Conservation (phyloP, 2,797 vertebrate genomes). For the Acrossocheilus fasciatus region DNA sequence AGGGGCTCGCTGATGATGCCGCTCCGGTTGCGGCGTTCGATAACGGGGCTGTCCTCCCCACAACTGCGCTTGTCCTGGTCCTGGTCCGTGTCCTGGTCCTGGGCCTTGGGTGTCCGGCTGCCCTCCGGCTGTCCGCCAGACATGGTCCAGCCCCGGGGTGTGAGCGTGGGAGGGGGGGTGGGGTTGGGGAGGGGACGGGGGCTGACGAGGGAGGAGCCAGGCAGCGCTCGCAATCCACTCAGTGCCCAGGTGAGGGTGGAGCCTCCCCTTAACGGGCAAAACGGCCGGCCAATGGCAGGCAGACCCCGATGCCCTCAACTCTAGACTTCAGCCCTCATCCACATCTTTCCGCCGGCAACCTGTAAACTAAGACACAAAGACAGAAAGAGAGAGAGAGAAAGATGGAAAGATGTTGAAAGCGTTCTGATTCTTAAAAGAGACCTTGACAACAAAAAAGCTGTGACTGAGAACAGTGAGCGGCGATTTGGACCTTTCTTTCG, state of each 20-base stretch:
- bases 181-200: constrained; percentile 62
- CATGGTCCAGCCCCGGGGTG: constrained; percentile 84
- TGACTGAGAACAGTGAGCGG: constrained; percentile 1
- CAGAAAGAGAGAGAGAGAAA: constrained; percentile 55
- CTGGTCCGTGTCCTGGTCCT: constrained; percentile 75
- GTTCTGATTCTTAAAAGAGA: constrained; percentile 38
- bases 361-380: constrained; percentile 76
- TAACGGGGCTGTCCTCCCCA: constrained; percentile 81
- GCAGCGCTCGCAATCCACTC: constrained; percentile 66
- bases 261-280: constrained; percentile 69
- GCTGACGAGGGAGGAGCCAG: constrained; percentile 57
- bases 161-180: constrained; percentile 69
- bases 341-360: constrained; percentile 74
- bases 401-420: constrained; percentile 38
- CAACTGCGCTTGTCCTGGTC: constrained; percentile 71
- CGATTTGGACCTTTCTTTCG: constrained; percentile 25
- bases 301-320: constrained; percentile 74
- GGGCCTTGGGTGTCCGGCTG: constrained; percentile 80
- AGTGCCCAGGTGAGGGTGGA: constrained; percentile 69
- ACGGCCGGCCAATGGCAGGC: constrained; percentile 73
- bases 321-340: constrained; percentile 79
- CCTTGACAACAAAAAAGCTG: constrained; percentile 39
- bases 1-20: constrained; percentile 97
- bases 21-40: constrained; percentile 93
- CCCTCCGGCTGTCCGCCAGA: constrained; percentile 87